Base-by-base conservation (phyloP, 1,140 invertebrate genomes). In the Limonius californicus region DNA sequence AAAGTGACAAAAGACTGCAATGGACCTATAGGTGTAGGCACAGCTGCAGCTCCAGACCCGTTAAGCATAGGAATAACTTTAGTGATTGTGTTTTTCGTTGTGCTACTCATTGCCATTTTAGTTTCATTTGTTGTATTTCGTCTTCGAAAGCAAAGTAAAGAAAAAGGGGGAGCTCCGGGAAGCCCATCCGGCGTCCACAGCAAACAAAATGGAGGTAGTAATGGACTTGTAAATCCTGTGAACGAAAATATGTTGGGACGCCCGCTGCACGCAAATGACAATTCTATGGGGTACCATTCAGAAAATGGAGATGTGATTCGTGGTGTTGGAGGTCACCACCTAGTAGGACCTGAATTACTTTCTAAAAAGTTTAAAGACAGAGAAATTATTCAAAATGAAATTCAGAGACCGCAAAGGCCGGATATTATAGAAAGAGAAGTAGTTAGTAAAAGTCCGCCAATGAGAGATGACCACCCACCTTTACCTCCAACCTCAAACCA, bases 391-490 rank as follows among this genome's bases (percentile, higher is more conserved):
- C 80, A 83, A 18, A 80, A 79, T 12, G 86, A 87, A 59, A 83
- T 84, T 58, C 82, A 84, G 30, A 78, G 88, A 45, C 88, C 89
- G 0, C 90, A 92, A 75, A 78, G 92, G 43, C 94, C 94, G 0
- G 94, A 97, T 76, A 94, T 97, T 3, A 96, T 97, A 50, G 94
- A 95, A 77, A 78, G 93, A 1, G 93, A 95, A 79, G 89, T 92
- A 0, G 85, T 89, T 0, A 87, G 86, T 2, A 91, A 91, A 73
- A 90, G 89, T 67, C 89, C 90, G 2, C 85, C 87, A 0, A 79
- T 89, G 32, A 76, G 85, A 64, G 85, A 88, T 67, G 89, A 92
- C 64, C 88, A 90, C 72, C 85, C 85, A 0, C 84, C 86, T 0
- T 79, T 89, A 14, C 86, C 88, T 18, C 83, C 85, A 2, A 82